These are phyloP conservation scores for Phylloscopus collybita DNA, from an alignment of 2,797 vertebrate species.

Conservation along the genomic window DNA sequence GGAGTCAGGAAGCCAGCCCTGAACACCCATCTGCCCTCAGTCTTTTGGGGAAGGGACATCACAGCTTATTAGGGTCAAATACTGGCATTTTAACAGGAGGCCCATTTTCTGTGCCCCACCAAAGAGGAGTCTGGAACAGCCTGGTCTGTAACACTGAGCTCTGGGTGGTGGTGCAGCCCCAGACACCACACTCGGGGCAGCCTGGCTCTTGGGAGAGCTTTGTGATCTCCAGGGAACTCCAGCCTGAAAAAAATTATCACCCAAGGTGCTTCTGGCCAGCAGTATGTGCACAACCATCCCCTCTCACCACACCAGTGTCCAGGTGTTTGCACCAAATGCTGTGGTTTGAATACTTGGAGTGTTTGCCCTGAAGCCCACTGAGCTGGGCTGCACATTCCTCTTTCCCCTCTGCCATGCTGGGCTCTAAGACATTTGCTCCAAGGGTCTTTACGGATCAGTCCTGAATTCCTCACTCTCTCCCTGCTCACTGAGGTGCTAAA, in stretches of 20 bases:
- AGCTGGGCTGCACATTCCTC: not conserved
- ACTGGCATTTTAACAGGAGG: not conserved
- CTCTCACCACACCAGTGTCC: not conserved
- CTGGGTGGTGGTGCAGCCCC: accelerated
- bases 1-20: constrained; percentile 45
- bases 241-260: not conserved
- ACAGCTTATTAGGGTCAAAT: constrained; percentile 54
- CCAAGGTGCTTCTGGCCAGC: not conserved
- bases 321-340: not conserved
- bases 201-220: not conserved
- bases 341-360: not conserved
- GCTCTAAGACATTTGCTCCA: not conserved
- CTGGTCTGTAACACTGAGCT: constrained; percentile 13
- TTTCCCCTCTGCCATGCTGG: not conserved
- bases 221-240: not conserved
- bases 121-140: not conserved
- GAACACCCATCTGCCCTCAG: constrained; percentile 8
- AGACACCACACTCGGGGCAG: accelerated
- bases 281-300: not conserved
- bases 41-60: not conserved
- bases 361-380: not conserved
- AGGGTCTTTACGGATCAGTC: not conserved
- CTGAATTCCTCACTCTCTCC: not conserved
- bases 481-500: not conserved
- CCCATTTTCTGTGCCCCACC: not conserved